Evolutionary conservation across 2,797 vertebrate species (phyloP), one percentile per base, ranked within the genome.

Genomic region (Mionectes olivaceus): DNA sequence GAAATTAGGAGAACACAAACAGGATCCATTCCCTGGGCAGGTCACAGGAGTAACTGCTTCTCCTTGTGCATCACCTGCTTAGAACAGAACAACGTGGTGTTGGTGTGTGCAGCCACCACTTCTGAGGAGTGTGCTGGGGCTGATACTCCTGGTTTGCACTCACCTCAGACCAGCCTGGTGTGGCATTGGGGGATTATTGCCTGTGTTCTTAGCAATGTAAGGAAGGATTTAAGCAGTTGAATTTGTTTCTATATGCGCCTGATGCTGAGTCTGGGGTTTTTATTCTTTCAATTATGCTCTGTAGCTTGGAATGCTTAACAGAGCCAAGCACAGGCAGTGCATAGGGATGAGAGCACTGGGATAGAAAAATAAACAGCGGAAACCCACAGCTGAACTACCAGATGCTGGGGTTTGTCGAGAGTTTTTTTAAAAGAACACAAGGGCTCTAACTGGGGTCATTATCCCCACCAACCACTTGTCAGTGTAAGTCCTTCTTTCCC

Each of bases 331-430:
- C 52, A 94, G 85, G 89, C 94, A 95, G 83, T 83, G 89, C 77
- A 84, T 13, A 53, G 77, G 91, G 93, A 95, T 96, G 95, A 93
- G 85, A 90, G 91, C 0, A 4, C 77, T 90, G 74, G 60, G 86
- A 94, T 94, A 96, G 91, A 94, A 96, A 97, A 96, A 97, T 86
- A 96, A 97, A 96, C 95, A 96, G 87, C 16, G 44, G 93, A 95
- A 96, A 96, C 95, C 95, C 85, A 64, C 93, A 95, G 93, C 93
- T 94, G 95, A 96, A 95, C 93, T 96, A 95, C 95, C 92, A 96
- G 93, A 93, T 91, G 93, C 83, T 95, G 86, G 92, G 63, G 83
- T 83, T 96, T 96, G 83, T 87, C 0, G 22, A 92, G 83, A 64
- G 56, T 33, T 94, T 91, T 90, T 91, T 87, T 69, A 2, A 60